phyloP scores from a whole-genome alignment of 2,113 vertebrate species.

The Chinchilla lanigera region DNA sequence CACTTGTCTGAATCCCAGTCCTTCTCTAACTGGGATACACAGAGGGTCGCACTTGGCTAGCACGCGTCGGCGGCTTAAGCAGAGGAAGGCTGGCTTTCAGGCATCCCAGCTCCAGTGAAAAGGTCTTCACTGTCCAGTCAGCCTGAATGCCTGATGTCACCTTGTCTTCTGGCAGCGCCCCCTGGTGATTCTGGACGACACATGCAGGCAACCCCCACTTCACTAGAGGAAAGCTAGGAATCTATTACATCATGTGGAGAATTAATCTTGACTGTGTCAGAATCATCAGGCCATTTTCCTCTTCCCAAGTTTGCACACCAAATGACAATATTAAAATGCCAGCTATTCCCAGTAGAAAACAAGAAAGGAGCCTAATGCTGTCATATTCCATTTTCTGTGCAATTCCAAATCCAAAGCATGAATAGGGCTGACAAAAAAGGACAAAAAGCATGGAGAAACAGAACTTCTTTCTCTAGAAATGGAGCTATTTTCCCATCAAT shows the following conservation, averaged over 20 bases:
- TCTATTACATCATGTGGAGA: neutral
- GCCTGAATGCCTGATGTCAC: neutral
- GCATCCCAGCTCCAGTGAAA: neutral
- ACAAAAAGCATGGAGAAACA: neutral
- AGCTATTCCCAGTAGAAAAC: neutral
- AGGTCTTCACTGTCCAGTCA: neutral
- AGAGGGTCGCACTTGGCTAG: neutral
- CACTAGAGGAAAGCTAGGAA: neutral
- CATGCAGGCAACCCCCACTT: neutral
- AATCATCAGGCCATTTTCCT: neutral
- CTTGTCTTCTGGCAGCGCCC: neutral
- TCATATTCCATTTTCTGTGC: conserved; percentile 12
- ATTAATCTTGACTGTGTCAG: neutral
- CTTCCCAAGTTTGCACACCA: neutral
- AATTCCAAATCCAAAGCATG: neutral
- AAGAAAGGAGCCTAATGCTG: neutral
- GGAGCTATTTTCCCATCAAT: conserved; percentile 35
- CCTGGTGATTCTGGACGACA: conserved; percentile 24
- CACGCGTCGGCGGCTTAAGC: neutral
- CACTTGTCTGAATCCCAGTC: neutral
- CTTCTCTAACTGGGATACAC: neutral
- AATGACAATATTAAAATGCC: neutral
- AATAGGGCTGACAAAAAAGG: neutral
- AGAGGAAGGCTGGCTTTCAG: neutral
- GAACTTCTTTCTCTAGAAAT: conserved; percentile 28